Evolutionary conservation across 2,113 vertebrate species (phyloP).

Genomic region (Arenaria interpres): DNA sequence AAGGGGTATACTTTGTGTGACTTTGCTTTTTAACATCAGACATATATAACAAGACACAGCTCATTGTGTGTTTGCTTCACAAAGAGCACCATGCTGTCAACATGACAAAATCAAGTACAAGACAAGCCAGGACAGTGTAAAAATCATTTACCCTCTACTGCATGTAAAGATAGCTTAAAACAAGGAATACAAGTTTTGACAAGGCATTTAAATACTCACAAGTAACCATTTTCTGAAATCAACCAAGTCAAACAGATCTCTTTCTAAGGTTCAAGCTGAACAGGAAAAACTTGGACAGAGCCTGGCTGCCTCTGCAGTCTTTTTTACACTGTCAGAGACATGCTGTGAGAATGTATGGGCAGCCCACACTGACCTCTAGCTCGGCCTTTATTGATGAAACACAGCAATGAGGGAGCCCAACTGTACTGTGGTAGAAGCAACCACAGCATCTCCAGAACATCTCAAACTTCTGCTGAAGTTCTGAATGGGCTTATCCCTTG

Average conservation of each 20-base stretch:
- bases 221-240: neutral
- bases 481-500: neutral
- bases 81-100: slow-evolving; percentile 50
- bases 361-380: neutral
- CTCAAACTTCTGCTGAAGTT: neutral
- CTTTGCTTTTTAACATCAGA: slow-evolving; percentile 35
- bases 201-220: slow-evolving; percentile 54
- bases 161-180: slow-evolving; percentile 36
- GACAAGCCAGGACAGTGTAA: slow-evolving; percentile 35
- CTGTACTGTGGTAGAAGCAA: neutral
- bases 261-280: neutral
- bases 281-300: neutral
- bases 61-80: slow-evolving; percentile 60
- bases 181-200: slow-evolving; percentile 42
- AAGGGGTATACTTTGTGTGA: neutral
- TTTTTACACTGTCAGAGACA: neutral
- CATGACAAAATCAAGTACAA: slow-evolving; percentile 68
- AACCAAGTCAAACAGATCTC: neutral
- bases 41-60: slow-evolving; percentile 56
- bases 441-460: neutral
- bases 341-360: accelerated
- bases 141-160: slow-evolving; percentile 57
- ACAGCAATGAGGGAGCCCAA: neutral
- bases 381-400: neutral
- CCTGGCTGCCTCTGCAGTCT: neutral